A percentile compares a stretch with the other conserved stretches of the same genome.
Evolutionary conservation across 64 coral and sea anemone species (phyloP).

Genomic region (Anthopleura sola): DNA sequence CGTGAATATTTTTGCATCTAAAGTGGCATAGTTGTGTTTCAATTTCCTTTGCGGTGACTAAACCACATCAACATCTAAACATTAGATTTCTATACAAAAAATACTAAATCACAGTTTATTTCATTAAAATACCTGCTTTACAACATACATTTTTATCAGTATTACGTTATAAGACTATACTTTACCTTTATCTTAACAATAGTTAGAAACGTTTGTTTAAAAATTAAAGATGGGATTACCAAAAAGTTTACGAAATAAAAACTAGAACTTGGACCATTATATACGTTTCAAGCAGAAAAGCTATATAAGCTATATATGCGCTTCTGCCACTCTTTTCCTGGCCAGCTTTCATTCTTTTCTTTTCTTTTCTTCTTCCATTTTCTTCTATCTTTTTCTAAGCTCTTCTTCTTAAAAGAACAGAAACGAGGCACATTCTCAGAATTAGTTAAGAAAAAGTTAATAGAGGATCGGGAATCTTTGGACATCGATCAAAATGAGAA

Average conservation of each 20-base stretch:
- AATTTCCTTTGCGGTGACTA: too few species aligned
- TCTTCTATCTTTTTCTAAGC: not conserved
- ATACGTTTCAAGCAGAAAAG: not conserved
- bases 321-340: not conserved
- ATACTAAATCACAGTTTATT: too few species aligned
- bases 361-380: conserved; percentile 22
- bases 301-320: not conserved
- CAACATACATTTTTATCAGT: too few species aligned
- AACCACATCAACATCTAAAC: too few species aligned
- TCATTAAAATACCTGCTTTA: too few species aligned
- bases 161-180: too few species aligned
- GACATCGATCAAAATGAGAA: not conserved
- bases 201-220: too few species aligned
- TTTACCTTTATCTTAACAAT: too few species aligned
- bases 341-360: conserved; percentile 1
- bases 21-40: too few species aligned
- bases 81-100: too few species aligned
- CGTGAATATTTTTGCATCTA: too few species aligned
- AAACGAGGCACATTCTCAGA: not conserved
- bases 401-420: conserved; percentile 1
- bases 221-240: not conserved
- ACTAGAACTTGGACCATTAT: not conserved
- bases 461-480: not conserved
- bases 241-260: not conserved
- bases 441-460: not conserved